Evolutionary conservation across 2,797 vertebrate species (phyloP).

Genomic region (Hydrophis major): DNA sequence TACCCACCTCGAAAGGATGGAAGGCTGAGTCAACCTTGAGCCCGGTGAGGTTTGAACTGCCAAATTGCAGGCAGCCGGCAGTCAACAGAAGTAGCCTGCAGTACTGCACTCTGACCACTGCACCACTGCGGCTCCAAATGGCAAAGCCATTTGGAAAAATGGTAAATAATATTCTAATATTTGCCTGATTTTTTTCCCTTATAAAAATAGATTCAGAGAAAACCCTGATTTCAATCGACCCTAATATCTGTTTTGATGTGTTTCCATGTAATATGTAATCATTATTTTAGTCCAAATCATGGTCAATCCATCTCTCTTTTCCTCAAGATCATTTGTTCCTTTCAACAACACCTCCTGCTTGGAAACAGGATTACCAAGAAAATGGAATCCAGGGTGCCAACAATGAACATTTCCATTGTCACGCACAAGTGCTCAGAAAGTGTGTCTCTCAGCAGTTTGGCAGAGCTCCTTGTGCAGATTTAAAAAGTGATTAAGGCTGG

Average conservation of each 20-base stretch:
- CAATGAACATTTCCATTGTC: slow-evolving; percentile 60
- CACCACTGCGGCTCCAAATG: too few species aligned
- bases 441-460: slow-evolving; percentile 60
- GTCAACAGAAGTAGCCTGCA: too few species aligned
- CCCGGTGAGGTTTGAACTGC: too few species aligned
- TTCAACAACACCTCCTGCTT: slow-evolving; percentile 56
- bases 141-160: background rate
- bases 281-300: background rate
- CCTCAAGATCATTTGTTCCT: slow-evolving; percentile 46
- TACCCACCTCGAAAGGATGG: too few species aligned
- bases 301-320: background rate
- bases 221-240: background rate
- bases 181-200: background rate
- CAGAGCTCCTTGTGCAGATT: slow-evolving; percentile 60
- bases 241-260: background rate
- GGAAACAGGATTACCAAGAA: slow-evolving; percentile 61
- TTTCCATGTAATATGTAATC: background rate
- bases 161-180: background rate
- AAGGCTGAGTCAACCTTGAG: too few species aligned
- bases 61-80: too few species aligned
- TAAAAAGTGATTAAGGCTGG: slow-evolving; percentile 66
- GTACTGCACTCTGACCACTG: too few species aligned
- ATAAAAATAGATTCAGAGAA: background rate
- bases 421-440: slow-evolving; percentile 62
- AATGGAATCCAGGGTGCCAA: slow-evolving; percentile 60